Percentiles rank a stretch among this genome's conserved stretches.
Conservation (phyloP, 23 tunicate species). For the Halocynthia aurantium region DNA sequence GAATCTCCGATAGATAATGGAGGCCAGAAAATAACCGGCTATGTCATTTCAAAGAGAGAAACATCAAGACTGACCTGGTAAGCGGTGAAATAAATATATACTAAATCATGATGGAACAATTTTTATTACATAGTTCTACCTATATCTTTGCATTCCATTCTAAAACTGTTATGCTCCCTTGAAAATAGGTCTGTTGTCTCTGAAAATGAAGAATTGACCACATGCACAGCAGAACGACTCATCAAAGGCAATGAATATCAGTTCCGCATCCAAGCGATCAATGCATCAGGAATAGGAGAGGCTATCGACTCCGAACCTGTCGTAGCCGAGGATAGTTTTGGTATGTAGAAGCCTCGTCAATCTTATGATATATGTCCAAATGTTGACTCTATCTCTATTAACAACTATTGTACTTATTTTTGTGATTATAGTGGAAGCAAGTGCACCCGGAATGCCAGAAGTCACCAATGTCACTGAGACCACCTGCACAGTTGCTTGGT, state of each 20-base stretch:
- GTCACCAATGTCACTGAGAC: constrained; percentile 2
- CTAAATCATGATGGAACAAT: background rate
- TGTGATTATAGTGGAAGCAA: constrained; percentile 11
- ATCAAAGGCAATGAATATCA: constrained; percentile 88
- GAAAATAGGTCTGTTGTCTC: constrained; percentile 31
- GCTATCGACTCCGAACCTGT: constrained; percentile 63
- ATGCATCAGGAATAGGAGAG: constrained; percentile 86
- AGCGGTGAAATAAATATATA: background rate
- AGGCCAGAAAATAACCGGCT: constrained; percentile 22
- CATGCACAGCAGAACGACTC: constrained; percentile 67
- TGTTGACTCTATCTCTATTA: background rate
- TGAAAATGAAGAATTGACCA: constrained; percentile 36
- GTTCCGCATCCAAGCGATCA: constrained; percentile 87
- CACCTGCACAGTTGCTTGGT: constrained; percentile 24
- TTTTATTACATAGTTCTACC: too few species aligned
- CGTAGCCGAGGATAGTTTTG: constrained; percentile 68
- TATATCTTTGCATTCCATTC: too few species aligned
- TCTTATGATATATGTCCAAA: too few species aligned
- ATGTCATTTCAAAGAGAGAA: constrained; percentile 31
- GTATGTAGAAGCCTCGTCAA: background rate
- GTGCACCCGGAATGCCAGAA: constrained; percentile 15
- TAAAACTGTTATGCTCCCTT: too few species aligned
- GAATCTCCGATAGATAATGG: constrained; percentile 25
- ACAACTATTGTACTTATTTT: background rate
- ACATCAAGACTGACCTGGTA: constrained; percentile 27